Evolutionary conservation across 2,888 invertebrate species (phyloP).

Genomic region (Ferdinandea cuprea): DNA sequence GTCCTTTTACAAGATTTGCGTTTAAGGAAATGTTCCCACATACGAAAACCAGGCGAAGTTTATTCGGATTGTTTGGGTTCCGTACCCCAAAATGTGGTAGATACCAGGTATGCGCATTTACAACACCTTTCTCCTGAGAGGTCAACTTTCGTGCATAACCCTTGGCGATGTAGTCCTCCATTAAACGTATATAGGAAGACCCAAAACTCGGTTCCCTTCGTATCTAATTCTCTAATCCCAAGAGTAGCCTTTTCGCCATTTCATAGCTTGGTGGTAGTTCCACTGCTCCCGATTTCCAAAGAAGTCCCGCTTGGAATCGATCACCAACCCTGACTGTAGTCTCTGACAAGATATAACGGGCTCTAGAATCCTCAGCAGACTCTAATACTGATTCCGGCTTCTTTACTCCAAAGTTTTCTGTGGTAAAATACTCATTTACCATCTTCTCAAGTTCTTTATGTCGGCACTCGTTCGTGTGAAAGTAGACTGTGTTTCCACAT

Average conservation of each 20-base stretch:
- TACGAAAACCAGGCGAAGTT: slow-evolving; percentile 76
- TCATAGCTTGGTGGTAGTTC: slow-evolving; percentile 16
- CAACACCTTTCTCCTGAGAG: neutral
- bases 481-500: neutral
- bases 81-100: slow-evolving; percentile 28
- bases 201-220: slow-evolving; percentile 15
- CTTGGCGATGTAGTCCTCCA: slow-evolving; percentile 3
- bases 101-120: neutral
- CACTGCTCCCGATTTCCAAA: neutral
- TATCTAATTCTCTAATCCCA: slow-evolving; percentile 15
- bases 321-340: neutral
- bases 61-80: slow-evolving; percentile 74
- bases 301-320: slow-evolving; percentile 6
- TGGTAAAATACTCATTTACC: slow-evolving; percentile 8
- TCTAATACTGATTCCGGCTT: neutral
- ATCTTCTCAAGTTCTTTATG: neutral
- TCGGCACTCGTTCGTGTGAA: neutral
- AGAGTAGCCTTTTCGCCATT: neutral
- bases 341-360: neutral
- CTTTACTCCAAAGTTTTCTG: slow-evolving; percentile 6
- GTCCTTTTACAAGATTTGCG: slow-evolving; percentile 57
- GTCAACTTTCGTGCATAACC: slow-evolving; percentile 4
- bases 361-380: slow-evolving; percentile 13
- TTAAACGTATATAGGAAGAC: neutral
- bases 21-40: slow-evolving; percentile 75